Evolutionary conservation across 1,140 invertebrate species (phyloP).

Genomic region (Drosophila sucinea): DNA sequence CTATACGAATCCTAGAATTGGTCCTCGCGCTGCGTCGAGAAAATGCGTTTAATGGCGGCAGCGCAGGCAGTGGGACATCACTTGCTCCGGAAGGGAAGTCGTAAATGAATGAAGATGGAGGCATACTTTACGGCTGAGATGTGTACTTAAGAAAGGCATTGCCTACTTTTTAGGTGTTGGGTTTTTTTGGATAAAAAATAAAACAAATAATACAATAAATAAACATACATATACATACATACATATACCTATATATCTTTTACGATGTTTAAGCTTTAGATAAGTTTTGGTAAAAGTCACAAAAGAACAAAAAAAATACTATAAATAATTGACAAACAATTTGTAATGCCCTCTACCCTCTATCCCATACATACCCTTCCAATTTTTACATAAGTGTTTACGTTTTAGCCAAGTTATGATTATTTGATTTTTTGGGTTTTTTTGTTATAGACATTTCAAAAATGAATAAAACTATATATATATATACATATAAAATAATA

Average conservation of each 20-base stretch:
- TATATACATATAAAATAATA: constrained; percentile 48
- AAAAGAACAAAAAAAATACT: constrained; percentile 26
- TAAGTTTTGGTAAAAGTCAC: constrained; percentile 32
- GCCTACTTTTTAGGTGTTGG: constrained; percentile 65
- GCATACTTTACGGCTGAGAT: constrained; percentile 39
- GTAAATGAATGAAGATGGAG: constrained; percentile 43
- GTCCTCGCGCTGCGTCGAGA: constrained; percentile 76
- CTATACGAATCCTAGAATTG: constrained; percentile 90
- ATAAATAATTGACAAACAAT: constrained; percentile 35
- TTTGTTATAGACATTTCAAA: constrained; percentile 71
- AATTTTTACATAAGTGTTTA: constrained; percentile 58
- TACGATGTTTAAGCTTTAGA: constrained; percentile 20
- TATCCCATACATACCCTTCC: background rate
- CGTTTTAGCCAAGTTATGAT: constrained; percentile 46
- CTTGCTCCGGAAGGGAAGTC: constrained; percentile 68
- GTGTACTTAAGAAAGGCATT: constrained; percentile 49
- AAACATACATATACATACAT: constrained; percentile 11
- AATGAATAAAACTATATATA: constrained; percentile 58
- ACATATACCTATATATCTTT: constrained; percentile 14
- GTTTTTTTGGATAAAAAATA: constrained; percentile 17
- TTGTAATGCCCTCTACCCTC: constrained; percentile 31
- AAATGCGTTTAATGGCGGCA: constrained; percentile 66
- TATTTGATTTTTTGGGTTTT: constrained; percentile 53
- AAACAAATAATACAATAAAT: constrained; percentile 26
- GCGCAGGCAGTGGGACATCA: constrained; percentile 69